Base-by-base conservation (phyloP, 2,888 invertebrate species). In the Mermis nigrescens region DNA sequence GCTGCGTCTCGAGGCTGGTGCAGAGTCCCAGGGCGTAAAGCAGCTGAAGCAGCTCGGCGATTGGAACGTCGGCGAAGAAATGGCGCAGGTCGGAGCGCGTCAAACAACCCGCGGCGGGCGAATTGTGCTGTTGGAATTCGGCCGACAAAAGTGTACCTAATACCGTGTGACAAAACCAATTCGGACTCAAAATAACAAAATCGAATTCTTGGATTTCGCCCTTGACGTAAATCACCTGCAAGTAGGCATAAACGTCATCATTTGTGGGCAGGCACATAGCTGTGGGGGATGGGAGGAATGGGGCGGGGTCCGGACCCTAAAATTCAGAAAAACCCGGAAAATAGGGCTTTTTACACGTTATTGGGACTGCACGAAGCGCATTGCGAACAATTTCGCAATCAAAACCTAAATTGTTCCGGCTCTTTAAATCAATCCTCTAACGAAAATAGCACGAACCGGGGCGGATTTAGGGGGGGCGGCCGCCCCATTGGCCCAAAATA, bases 51-150 rank as follows among this genome's bases (percentile, higher is more conserved):
- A 83, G 78, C 66, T 82, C 82, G 59, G 78, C 73, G 2, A 83
- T 82, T 61, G 81, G 80, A 55, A 72, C 66, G 62, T 83, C 82
- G 32, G 82, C 82, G 69, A 80, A 82, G 66, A 82, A 78, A 46
- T 82, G 78, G 72, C 83, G 83, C 69, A 85, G 82, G 72, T 84
- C 83, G 66, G 83, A 83, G 15, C 79, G 74, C 1, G 82, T 80
- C 71, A 83, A 84, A 65, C 82, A 82, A 1, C 84, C 85, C 22
- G 82, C 80, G 7, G 79, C 78, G 38, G 81, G 75, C 79, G 79
- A 51, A n/a, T n/a, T n/a, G 75, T 75, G 60, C 77, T 80, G 58
- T 15, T 75, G 69, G 64, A 73, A 73, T 61, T 75, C 75, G 54
- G 75, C 73, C 4, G 73, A 72, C 61, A 84, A 73, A 53, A 84